A percentile compares a stretch with the other conserved stretches of the same genome.
These are phyloP conservation scores for Episyrphus balteatus DNA, from an alignment of 1,140 invertebrate species.

Conservation along the genomic window DNA sequence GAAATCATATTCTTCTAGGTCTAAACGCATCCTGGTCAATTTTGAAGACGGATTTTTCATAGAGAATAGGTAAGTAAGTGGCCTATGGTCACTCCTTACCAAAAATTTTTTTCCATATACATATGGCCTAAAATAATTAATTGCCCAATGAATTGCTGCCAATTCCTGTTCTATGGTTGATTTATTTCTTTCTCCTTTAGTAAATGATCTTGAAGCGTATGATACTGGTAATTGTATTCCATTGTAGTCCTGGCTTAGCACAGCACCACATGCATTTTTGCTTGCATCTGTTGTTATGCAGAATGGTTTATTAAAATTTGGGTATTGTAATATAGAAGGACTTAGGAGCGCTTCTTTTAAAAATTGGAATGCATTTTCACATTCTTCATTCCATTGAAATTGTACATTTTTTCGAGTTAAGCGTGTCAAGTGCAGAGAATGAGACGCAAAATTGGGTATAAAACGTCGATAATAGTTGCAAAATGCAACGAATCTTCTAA, in stretches of 20 bases:
- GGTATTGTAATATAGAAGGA: conserved; percentile 8
- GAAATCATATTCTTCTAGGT: no score
- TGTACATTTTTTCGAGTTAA: conserved; percentile 11
- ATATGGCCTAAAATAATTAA: conserved; percentile 34
- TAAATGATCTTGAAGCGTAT: conserved; percentile 13
- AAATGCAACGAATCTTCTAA: conserved; percentile 7
- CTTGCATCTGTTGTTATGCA: conserved; percentile 26
- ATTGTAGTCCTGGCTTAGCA: conserved; percentile 17
- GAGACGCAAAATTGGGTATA: conserved; percentile 21
- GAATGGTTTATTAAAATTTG: conserved; percentile 14
- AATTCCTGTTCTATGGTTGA: conserved; percentile 23
- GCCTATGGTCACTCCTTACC: conserved; percentile 23
- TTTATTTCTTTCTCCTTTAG: conserved; percentile 9
- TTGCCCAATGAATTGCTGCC: conserved; percentile 29
- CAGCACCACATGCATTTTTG: conserved; percentile 24
- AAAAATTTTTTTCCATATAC: conserved; percentile 10
- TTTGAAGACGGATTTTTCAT: conserved; percentile 37
- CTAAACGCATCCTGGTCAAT: no score
- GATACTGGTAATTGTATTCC: conserved; percentile 17
- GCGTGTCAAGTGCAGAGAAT: neutral
- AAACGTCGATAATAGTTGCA: neutral
- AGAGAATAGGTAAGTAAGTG: conserved; percentile 25
- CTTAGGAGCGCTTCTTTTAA: conserved; percentile 12
- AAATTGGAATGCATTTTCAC: conserved; percentile 3
- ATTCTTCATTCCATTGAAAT: conserved; percentile 12